Percentiles rank a stretch among this genome's conserved stretches.
Conservation (phyloP, 2,888 invertebrate genomes). For the Emmelina monodactyla region DNA sequence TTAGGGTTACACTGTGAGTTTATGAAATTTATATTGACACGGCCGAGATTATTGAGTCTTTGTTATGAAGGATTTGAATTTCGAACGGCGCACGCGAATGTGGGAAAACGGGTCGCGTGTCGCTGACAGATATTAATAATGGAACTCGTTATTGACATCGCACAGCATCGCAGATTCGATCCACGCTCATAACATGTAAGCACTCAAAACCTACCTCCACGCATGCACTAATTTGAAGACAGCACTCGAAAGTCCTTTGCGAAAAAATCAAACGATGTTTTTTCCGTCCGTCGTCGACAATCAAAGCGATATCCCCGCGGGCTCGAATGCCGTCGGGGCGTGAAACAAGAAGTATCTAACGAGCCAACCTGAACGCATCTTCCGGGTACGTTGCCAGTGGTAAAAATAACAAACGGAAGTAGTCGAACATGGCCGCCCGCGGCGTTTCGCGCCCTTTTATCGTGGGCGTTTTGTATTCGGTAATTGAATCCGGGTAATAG, state of each 20-base stretch:
- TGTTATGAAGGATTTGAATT: conserved; percentile 54
- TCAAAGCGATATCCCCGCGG: conserved; percentile 40
- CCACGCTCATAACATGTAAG: not conserved
- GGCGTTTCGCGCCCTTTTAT: conserved; percentile 20
- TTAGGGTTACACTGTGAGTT: conserved; percentile 47
- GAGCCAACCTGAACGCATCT: conserved; percentile 36
- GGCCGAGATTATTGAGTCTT: conserved; percentile 53
- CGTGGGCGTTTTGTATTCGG: conserved; percentile 23
- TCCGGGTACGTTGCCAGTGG: conserved; percentile 29
- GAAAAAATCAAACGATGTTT: conserved; percentile 32
- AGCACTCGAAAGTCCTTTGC: conserved; percentile 26
- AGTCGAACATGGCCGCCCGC: conserved; percentile 20
- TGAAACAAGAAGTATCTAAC: conserved; percentile 42
- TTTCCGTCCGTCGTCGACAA: conserved; percentile 27
- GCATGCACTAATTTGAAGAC: conserved; percentile 40
- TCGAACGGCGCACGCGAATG: conserved; percentile 29
- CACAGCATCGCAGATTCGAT: conserved; percentile 1
- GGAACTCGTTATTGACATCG: conserved; percentile 16
- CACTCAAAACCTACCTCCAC: conserved; percentile 4
- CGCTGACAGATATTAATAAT: conserved; percentile 53
- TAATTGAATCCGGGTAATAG: conserved; percentile 28
- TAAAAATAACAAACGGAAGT: conserved; percentile 27
- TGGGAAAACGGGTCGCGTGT: conserved; percentile 43
- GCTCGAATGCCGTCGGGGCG: conserved; percentile 31
- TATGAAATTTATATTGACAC: conserved; percentile 62